Conservation (phyloP, 2,888 invertebrate genomes). For the Cancer borealis region DNA sequence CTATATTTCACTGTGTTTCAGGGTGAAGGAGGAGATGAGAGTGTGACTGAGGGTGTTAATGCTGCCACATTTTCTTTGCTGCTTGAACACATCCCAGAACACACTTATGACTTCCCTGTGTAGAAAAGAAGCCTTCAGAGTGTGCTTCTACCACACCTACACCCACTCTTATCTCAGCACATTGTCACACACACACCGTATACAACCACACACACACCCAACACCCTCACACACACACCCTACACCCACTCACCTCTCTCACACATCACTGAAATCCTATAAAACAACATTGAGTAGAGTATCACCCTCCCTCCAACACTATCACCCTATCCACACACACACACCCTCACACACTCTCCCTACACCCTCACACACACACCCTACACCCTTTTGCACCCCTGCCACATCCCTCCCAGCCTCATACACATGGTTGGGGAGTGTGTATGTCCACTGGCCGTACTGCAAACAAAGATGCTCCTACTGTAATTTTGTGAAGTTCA, state of each 20-base stretch:
- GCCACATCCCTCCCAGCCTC: not conserved
- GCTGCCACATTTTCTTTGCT: no score
- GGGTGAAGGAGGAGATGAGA: no score
- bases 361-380: not conserved
- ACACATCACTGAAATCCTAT: not conserved
- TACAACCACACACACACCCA: no score
- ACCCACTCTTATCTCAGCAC: no score
- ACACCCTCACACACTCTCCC: not conserved
- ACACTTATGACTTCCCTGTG: no score
- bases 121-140: no score
- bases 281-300: not conserved
- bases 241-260: not conserved
- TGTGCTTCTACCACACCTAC: no score
- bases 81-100: no score
- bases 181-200: no score
- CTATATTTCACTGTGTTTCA: no score
- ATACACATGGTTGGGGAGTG: not conserved
- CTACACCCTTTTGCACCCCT: not conserved
- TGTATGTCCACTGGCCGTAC: slow-evolving; percentile 74
- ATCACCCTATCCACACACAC: not conserved
- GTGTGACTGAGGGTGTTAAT: no score
- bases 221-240: no score
- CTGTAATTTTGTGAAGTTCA: slow-evolving; percentile 75
- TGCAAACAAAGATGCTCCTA: slow-evolving; percentile 72
- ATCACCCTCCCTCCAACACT: not conserved